A percentile compares a stretch with the other conserved stretches of the same genome.
phyloP scores from a whole-genome alignment of 2,888 invertebrate genomes.

The Dynastes tityus region DNA sequence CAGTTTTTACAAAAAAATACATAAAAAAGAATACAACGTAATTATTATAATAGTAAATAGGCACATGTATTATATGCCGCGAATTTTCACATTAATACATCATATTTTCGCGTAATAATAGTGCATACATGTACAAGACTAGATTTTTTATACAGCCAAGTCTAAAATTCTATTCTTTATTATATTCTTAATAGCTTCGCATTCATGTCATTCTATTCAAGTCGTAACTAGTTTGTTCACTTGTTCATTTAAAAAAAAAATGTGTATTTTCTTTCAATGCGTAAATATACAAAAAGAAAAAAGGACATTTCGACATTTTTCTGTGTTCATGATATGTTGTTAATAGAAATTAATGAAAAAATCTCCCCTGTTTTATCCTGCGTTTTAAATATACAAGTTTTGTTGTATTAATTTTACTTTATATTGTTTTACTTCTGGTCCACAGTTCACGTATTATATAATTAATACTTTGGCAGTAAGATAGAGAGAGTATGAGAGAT shows the following conservation, averaged over 20 bases:
- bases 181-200: constrained; percentile 55
- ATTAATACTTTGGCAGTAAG: constrained; percentile 45
- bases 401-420: constrained; percentile 21
- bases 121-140: constrained; percentile 65
- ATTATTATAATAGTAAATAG: constrained; percentile 41
- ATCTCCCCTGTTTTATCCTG: constrained; percentile 48
- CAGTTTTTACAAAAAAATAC: constrained; percentile 45
- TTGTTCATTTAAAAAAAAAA: background rate
- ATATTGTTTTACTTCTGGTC: constrained; percentile 36
- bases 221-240: background rate
- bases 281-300: constrained; percentile 2
- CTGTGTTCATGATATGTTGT: constrained; percentile 50
- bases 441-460: constrained; percentile 38
- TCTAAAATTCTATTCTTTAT: constrained; percentile 50
- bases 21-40: constrained; percentile 43
- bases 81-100: constrained; percentile 40
- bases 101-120: constrained; percentile 32
- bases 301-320: background rate
- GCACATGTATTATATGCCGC: constrained; percentile 46
- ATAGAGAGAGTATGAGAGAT: constrained; percentile 16
- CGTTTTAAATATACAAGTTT: constrained; percentile 40
- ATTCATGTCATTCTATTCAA: constrained; percentile 38
- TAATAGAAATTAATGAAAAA: constrained; percentile 47
- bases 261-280: constrained; percentile 1
- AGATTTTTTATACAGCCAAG: constrained; percentile 68